Percentiles rank a stretch among this genome's conserved stretches.
These are phyloP conservation scores for Melipona quadrifasciata DNA, from an alignment of 1,140 invertebrate genomes.

Conservation along the genomic window DNA sequence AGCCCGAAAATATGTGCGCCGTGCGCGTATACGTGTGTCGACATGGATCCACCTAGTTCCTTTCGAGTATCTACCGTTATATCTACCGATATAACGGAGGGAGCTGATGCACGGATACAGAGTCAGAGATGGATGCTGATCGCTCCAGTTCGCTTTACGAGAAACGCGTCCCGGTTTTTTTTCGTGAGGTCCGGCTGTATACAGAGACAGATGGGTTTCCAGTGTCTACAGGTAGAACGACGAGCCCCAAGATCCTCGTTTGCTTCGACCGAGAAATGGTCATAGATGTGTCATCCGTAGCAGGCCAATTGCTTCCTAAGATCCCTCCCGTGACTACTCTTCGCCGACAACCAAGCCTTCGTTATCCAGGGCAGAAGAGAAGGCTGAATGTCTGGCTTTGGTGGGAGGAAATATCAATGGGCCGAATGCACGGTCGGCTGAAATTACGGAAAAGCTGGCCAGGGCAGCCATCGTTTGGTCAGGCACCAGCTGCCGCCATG, in stretches of 20 bases:
- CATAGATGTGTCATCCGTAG: constrained; percentile 54
- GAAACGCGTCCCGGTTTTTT: neutral
- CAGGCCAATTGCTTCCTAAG: constrained; percentile 53
- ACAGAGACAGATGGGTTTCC: constrained; percentile 64
- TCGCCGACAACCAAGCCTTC: constrained; percentile 66
- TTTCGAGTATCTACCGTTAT: neutral
- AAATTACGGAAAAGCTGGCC: constrained; percentile 37
- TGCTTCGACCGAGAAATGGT: constrained; percentile 41
- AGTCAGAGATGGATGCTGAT: neutral
- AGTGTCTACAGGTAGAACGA: constrained; percentile 71
- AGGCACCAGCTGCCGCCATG: constrained; percentile 50
- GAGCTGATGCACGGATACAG: neutral
- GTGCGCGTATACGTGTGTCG: neutral
- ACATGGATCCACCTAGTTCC: neutral
- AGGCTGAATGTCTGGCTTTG: constrained; percentile 25
- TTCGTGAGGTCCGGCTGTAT: constrained; percentile 7
- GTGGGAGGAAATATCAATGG: constrained; percentile 14
- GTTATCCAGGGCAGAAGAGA: constrained; percentile 28
- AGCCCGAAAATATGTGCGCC: neutral
- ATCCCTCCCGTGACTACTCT: constrained; percentile 57
- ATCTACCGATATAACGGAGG: no score
- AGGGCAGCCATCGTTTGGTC: constrained; percentile 52
- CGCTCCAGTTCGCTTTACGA: constrained; percentile 31
- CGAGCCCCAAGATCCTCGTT: constrained; percentile 57
- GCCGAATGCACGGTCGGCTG: neutral